Evolutionary conservation across 2,797 vertebrate species (phyloP).

Genomic region (Staurois parvus): DNA sequence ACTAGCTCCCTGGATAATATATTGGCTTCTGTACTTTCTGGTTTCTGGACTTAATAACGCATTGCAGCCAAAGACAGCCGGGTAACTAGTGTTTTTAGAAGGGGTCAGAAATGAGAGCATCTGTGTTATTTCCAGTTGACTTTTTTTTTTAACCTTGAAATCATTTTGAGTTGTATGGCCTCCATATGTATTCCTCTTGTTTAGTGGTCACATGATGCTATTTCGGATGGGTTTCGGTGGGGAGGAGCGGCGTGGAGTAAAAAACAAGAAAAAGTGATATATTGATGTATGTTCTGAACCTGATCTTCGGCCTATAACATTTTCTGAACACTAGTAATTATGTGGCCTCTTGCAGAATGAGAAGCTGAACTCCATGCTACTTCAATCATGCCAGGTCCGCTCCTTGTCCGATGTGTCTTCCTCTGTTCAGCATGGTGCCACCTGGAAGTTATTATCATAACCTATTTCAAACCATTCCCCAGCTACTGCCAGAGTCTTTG

Average conservation of each 20-base stretch:
- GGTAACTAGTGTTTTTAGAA: too few species aligned
- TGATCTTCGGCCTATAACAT: not conserved
- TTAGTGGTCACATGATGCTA: not conserved
- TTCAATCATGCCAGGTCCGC: not conserved
- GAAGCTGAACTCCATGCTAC: not conserved
- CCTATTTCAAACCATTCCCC: conserved; percentile 12
- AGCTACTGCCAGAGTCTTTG: conserved; percentile 36
- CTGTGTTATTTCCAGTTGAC: too few species aligned
- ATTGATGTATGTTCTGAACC: not conserved
- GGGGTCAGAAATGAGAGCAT: too few species aligned
- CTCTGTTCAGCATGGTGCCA: not conserved
- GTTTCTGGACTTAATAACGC: too few species aligned
- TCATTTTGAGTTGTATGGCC: not conserved
- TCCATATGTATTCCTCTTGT: not conserved
- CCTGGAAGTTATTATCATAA: conserved; percentile 48
- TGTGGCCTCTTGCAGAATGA: conserved; percentile 2
- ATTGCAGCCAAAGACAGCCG: too few species aligned
- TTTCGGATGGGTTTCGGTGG: not conserved
- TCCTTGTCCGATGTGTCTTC: conserved; percentile 1
- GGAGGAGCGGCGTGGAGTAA: not conserved
- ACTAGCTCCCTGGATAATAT: too few species aligned
- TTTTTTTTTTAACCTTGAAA: not conserved
- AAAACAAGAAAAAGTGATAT: not conserved
- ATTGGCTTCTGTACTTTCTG: too few species aligned
- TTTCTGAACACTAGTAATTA: conserved; percentile 5